Evolutionary conservation across 2,113 vertebrate species (phyloP).

Genomic region (Chrysemys picta): DNA sequence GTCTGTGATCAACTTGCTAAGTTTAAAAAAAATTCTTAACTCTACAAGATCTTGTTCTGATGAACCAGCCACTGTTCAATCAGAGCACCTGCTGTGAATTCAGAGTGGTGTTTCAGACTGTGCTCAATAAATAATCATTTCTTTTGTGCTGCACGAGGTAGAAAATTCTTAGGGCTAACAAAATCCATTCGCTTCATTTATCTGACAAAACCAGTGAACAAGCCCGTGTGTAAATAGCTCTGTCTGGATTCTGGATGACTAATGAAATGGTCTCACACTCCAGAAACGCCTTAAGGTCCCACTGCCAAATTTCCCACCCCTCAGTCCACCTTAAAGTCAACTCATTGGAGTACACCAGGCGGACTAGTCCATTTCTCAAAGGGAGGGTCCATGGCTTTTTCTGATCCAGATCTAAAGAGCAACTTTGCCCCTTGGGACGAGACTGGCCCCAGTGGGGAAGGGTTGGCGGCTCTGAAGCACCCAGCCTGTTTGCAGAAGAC

Average conservation of each 20-base stretch:
- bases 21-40: too few species aligned
- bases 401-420: not conserved
- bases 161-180: not conserved
- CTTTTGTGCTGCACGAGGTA: not conserved
- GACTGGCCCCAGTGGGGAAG: rapidly evolving
- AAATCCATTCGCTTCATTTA: not conserved
- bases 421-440: not conserved
- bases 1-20: rapidly evolving
- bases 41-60: not conserved
- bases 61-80: too few species aligned
- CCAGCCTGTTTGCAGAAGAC: not conserved
- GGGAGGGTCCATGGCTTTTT: not conserved
- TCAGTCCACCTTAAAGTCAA: slow-evolving; percentile 58
- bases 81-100: not conserved
- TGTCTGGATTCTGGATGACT: not conserved
- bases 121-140: not conserved
- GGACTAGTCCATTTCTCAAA: slow-evolving; percentile 57
- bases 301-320: not conserved
- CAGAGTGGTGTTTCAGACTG: not conserved
- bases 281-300: slow-evolving; percentile 22
- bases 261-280: not conserved
- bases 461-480: not conserved
- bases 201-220: not conserved
- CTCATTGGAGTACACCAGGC: not conserved
- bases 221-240: not conserved